phyloP scores from a whole-genome alignment of 92 coral and sea anemone genomes.

The Umimayanthus chanpuru region DNA sequence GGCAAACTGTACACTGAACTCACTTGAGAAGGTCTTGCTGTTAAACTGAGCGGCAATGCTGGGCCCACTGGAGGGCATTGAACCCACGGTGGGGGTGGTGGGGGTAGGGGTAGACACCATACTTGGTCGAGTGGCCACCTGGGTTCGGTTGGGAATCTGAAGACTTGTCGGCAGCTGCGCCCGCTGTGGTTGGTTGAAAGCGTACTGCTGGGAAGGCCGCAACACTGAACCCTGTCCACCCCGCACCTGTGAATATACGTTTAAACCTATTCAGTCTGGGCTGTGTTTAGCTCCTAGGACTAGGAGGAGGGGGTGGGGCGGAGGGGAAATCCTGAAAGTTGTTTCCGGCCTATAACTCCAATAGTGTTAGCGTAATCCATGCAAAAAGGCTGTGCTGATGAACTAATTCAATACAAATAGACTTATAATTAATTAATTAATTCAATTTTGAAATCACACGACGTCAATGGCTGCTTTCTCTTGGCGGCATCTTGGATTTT shows the following conservation, averaged over 20 bases:
- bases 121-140: slow-evolving; percentile 57
- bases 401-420: no score
- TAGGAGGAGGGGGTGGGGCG: not conserved
- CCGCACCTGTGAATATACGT: slow-evolving; percentile 57
- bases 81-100: slow-evolving; percentile 49
- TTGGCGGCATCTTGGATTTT: no score
- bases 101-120: slow-evolving; percentile 86
- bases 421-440: no score
- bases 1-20: not conserved
- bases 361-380: no score
- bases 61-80: slow-evolving; percentile 15
- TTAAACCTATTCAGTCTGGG: no score
- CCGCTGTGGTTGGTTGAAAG: slow-evolving; percentile 75
- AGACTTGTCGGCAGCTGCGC: slow-evolving; percentile 69
- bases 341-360: no score
- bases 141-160: slow-evolving; percentile 56
- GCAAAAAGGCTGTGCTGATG: no score
- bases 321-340: no score
- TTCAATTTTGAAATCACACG: no score
- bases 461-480: no score
- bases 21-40: slow-evolving; percentile 20
- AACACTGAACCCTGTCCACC: slow-evolving; percentile 65
- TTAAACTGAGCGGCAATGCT: slow-evolving; percentile 22
- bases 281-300: not conserved
- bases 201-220: slow-evolving; percentile 65